Percentiles rank a stretch among this genome's conserved stretches.
phyloP scores from a whole-genome alignment of 2,797 vertebrate species.

The Lophius americanus region DNA sequence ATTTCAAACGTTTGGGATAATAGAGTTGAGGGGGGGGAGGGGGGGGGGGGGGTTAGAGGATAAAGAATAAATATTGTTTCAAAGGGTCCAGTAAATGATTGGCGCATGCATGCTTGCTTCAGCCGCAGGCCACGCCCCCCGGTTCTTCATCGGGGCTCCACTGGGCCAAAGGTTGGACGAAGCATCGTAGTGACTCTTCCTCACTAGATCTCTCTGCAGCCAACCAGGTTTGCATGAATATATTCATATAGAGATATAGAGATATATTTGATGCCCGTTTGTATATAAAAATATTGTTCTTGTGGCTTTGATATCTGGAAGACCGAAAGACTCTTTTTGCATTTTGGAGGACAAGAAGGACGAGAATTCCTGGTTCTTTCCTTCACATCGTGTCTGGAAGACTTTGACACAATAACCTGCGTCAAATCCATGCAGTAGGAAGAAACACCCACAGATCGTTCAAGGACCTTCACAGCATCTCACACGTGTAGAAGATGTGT shows the following conservation, averaged over 20 bases:
- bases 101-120: constrained; percentile 82
- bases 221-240: constrained; percentile 67
- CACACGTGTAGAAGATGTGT: constrained; percentile 39
- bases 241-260: constrained; percentile 70
- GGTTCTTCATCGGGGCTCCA: too few species aligned
- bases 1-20: constrained; percentile 80
- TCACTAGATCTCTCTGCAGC: not conserved
- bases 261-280: constrained; percentile 68
- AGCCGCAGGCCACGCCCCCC: constrained; percentile 10
- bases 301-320: constrained; percentile 83
- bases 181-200: too few species aligned
- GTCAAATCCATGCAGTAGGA: constrained; percentile 73
- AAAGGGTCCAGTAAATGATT: constrained; percentile 84
- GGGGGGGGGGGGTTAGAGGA: constrained; percentile 42
- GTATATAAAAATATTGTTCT: constrained; percentile 84
- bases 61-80: constrained; percentile 78
- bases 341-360: constrained; percentile 78
- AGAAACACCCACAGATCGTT: constrained; percentile 33
- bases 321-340: constrained; percentile 80
- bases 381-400: constrained; percentile 78
- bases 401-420: constrained; percentile 73
- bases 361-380: constrained; percentile 56
- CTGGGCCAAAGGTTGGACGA: too few species aligned
- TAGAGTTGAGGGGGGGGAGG: constrained; percentile 53
- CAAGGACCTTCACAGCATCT: constrained; percentile 46